phyloP scores from a whole-genome alignment of 2,888 invertebrate species.

The Orchesellides sinensis region DNA sequence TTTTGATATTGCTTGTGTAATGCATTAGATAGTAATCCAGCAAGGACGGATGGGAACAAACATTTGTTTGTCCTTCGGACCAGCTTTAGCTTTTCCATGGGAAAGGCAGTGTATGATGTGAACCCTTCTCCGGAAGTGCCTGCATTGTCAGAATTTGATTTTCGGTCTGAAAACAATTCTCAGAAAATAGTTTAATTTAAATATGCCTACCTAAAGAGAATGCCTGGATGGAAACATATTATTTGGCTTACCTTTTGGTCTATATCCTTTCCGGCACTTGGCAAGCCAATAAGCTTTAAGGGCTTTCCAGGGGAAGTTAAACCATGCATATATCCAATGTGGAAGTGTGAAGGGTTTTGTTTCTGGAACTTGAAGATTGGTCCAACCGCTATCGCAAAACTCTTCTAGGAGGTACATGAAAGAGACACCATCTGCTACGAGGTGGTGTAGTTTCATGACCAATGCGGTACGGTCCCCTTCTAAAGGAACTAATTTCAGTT shows the following conservation, averaged over 20 bases:
- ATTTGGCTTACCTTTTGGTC: slow-evolving; percentile 68
- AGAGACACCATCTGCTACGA: slow-evolving; percentile 73
- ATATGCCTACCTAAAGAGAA: neutral
- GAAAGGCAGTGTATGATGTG: slow-evolving; percentile 69
- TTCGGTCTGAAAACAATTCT: slow-evolving; percentile 15
- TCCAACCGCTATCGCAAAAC: slow-evolving; percentile 71
- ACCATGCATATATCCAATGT: slow-evolving; percentile 74
- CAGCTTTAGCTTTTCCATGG: slow-evolving; percentile 71
- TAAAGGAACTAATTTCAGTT: slow-evolving; percentile 66
- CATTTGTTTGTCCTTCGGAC: slow-evolving; percentile 70
- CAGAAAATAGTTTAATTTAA: neutral
- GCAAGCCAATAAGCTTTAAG: slow-evolving; percentile 73
- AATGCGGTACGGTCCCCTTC: slow-evolving; percentile 68
- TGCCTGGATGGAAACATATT: neutral
- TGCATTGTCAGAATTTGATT: slow-evolving; percentile 2
- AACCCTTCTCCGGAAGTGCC: slow-evolving; percentile 65
- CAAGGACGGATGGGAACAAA: slow-evolving; percentile 70
- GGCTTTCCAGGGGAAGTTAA: slow-evolving; percentile 73
- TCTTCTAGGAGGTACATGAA: slow-evolving; percentile 73
- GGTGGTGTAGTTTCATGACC: slow-evolving; percentile 72
- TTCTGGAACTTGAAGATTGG: slow-evolving; percentile 65
- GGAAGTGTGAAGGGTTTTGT: slow-evolving; percentile 64
- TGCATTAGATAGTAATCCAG: slow-evolving; percentile 69
- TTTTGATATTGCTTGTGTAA: slow-evolving; percentile 65
- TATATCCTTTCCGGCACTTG: slow-evolving; percentile 70